Base-by-base conservation (phyloP, 2,797 vertebrate genomes). In the Cygnus olor region DNA sequence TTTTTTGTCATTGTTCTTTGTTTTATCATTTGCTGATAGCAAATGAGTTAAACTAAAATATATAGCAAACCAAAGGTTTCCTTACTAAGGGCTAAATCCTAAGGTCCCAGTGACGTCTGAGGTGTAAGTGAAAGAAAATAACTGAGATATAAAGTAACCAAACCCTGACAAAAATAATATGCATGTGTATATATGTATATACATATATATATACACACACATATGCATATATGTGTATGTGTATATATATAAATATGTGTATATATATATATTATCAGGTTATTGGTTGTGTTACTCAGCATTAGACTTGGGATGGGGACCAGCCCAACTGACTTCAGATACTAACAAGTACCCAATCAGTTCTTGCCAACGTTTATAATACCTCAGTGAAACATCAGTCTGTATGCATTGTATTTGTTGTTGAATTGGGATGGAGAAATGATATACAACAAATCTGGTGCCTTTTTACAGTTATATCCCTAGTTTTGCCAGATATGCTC, bases 381-480 rank as follows among this genome's bases (percentile, higher is more conserved):
- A 74, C 5, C 44, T 14, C 32, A 27, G 16, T 66, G 47, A 66
- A 65, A 32, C 49, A 49, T 34, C 28, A 7, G 10, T 3, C 21
- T 66, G 13, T 25, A 4, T 34, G 11, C 30, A 6, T 44, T 11
- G 21, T 38, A 72, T 34, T 9, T 2, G 0, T 32, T 44, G 32
- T 73, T 21, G 49, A 0, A 3, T 68, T 74, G 0, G 0, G 7
- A 1, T 56, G 34, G 14, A 36, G 28, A 57, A 34, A 0, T 9
- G 10, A 28, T 6, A 92, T n/a, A 32, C 21, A 80, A 34, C 5
- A 64, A 49, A 28, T 56, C 27, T 2, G 2, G 4, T 69, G 18
- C 10, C 21, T 93, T 80, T 89, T 83, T 63, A 45, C 9, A 58
- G 18, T 68, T 47, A 5, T 14, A 22, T 7, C 68, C 32, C 63